Percentiles rank a stretch among this genome's conserved stretches.
Evolutionary conservation across 2,888 invertebrate genomes (phyloP).

Genomic region (Papilio gigon): DNA sequence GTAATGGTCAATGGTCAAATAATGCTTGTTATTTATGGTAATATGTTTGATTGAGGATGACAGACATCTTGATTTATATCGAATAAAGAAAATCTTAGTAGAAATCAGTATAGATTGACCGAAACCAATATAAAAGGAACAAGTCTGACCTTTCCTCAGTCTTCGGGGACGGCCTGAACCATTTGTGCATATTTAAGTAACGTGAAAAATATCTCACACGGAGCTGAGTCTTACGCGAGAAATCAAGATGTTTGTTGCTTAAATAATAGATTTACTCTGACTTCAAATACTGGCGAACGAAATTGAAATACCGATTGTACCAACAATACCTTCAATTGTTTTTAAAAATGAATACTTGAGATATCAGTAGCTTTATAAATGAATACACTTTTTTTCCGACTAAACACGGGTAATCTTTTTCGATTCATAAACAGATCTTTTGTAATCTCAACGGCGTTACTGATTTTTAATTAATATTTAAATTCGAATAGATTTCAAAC

Average conservation of each 20-base stretch:
- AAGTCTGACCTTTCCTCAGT: conserved; percentile 45
- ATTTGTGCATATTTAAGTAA: conserved; percentile 59
- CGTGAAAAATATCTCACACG: conserved; percentile 51
- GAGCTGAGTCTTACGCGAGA: conserved; percentile 45
- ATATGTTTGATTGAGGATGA: not conserved
- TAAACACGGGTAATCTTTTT: no score
- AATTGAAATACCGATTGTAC: conserved; percentile 42
- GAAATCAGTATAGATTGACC: conserved; percentile 42
- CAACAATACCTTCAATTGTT: conserved; percentile 15
- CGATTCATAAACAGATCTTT: no score
- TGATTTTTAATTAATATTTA: no score
- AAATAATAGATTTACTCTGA: conserved; percentile 47
- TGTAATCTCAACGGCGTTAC: no score
- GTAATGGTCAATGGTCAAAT: no score
- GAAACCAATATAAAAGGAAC: conserved; percentile 46
- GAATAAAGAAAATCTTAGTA: not conserved
- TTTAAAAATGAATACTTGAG: not conserved
- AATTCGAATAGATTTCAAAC: no score
- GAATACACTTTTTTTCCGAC: no score
- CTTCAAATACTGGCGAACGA: conserved; percentile 46
- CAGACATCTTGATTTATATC: conserved; percentile 11
- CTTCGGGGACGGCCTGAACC: conserved; percentile 48
- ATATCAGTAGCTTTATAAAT: no score
- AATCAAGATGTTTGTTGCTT: conserved; percentile 48
- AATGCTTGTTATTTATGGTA: not conserved